Evolutionary conservation across 2,888 invertebrate species (phyloP), one percentile per base, ranked within the genome.

Genomic region (Dasysyrphus tricinctus): DNA sequence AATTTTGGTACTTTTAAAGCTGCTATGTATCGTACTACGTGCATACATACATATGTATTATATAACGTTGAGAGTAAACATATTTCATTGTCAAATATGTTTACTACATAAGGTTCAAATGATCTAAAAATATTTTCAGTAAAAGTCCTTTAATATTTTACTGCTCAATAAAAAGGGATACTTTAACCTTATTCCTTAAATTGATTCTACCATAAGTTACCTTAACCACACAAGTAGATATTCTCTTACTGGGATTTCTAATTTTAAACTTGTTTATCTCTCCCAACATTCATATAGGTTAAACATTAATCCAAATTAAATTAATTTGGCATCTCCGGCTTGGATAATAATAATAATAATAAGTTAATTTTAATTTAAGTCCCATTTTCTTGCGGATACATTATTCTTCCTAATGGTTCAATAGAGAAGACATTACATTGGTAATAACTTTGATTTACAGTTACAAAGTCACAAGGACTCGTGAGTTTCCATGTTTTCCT

Each of bases 361-460:
- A 57, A 83, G 74, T 83, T 79, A 79, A 83, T 83, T 79, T 83
- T 79, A 79, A 83, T 83, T 79, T 54, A 79, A 75, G 57, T 42
- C 39, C 69, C 56, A 74, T 37, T 79, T 39, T 79, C 74, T 69
- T 69, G 54, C 56, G 49, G 57, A 16, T 47, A 51, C 83, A 83
- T 79, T 83, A 83, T 57, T 80, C 83, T 83, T 74, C 34, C 69
- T 83, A 79, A 83, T 83, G 83, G 75, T 75, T 83, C 83, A 79
- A 83, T 83, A 83, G 75, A 79, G 80, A 75, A 75, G 79, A 79
- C 83, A 83, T 80, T 75, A 59, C 70, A 80, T 80, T 83, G 74
- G 80, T 49, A 75, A 83, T 83, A 83, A 83, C 75, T 79, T 83
- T 83, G 83, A 83, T 83, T 83, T 83, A 83, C 80, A 51, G 51